Conservation (phyloP, 2,888 invertebrate genomes). For the Caenorhabditis imperialis region DNA sequence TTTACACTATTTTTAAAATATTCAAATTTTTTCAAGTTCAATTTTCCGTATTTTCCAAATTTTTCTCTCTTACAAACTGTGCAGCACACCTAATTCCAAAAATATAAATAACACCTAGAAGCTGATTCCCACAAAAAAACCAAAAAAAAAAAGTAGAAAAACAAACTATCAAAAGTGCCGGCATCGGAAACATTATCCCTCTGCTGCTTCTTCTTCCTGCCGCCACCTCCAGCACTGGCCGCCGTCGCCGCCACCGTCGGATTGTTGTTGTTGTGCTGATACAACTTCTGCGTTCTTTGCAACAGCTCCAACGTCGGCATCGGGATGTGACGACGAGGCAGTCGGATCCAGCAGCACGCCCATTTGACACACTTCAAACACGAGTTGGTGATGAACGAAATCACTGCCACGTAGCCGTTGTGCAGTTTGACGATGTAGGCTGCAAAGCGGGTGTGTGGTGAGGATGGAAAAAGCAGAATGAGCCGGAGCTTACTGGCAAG, state of each 20-base stretch:
- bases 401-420: constrained; percentile 64
- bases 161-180: constrained; percentile 76
- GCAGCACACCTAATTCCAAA: too few species aligned
- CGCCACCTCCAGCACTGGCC: constrained; percentile 46
- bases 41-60: too few species aligned
- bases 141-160: constrained; percentile 9
- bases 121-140: too few species aligned
- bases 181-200: constrained; percentile 72
- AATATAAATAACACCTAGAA: too few species aligned
- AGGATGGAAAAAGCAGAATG: not conserved
- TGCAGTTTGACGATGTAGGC: constrained; percentile 76
- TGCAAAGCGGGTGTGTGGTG: constrained; percentile 48
- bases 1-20: too few species aligned
- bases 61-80: too few species aligned
- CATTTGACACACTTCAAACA: constrained; percentile 64
- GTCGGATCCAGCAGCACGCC: constrained; percentile 62
- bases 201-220: constrained; percentile 52
- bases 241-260: constrained; percentile 49
- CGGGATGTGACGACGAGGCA: constrained; percentile 43
- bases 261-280: constrained; percentile 47
- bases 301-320: constrained; percentile 68
- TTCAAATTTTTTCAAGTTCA: too few species aligned
- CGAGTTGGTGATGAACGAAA: constrained; percentile 30
- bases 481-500: constrained; percentile 69
- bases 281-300: constrained; percentile 64